These are phyloP conservation scores for Porites evermanni DNA, from an alignment of 92 coral and sea anemone genomes.

Conservation along the genomic window DNA sequence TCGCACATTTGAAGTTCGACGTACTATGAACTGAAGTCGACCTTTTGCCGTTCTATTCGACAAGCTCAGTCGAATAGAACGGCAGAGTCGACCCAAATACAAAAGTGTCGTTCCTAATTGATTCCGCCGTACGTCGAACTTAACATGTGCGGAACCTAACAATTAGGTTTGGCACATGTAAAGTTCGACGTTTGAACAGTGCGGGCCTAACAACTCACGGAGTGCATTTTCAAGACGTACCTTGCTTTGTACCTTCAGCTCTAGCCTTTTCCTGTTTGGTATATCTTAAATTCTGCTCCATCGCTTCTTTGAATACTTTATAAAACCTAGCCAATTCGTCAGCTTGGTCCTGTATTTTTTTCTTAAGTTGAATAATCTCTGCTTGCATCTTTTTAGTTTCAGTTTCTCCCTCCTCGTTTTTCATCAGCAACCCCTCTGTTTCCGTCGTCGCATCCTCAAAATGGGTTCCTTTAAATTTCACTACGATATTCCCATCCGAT, in stretches of 20 bases:
- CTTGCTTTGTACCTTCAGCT: background rate
- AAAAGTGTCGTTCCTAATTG: too few species aligned
- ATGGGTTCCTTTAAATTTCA: constrained; percentile 32
- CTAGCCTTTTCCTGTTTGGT: constrained; percentile 3
- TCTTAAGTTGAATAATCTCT: constrained; percentile 51
- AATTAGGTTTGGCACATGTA: too few species aligned
- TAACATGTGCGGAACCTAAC: too few species aligned
- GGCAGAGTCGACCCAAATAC: too few species aligned
- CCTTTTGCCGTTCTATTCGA: too few species aligned
- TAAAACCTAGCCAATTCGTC: constrained; percentile 46
- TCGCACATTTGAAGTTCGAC: too few species aligned
- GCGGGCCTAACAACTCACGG: too few species aligned
- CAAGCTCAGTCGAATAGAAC: too few species aligned
- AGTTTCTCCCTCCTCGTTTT: background rate
- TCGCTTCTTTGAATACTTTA: constrained; percentile 13
- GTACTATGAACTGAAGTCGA: too few species aligned
- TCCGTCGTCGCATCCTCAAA: constrained; percentile 4
- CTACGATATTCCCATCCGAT: constrained; percentile 57
- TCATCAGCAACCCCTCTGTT: background rate
- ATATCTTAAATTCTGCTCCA: constrained; percentile 15
- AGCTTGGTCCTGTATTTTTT: constrained; percentile 70
- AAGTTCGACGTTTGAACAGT: too few species aligned
- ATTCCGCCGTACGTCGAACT: too few species aligned
- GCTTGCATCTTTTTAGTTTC: constrained; percentile 28
- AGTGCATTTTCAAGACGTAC: background rate